Evolutionary conservation across 2,797 vertebrate species (phyloP).

Genomic region (Labroides dimidiatus): DNA sequence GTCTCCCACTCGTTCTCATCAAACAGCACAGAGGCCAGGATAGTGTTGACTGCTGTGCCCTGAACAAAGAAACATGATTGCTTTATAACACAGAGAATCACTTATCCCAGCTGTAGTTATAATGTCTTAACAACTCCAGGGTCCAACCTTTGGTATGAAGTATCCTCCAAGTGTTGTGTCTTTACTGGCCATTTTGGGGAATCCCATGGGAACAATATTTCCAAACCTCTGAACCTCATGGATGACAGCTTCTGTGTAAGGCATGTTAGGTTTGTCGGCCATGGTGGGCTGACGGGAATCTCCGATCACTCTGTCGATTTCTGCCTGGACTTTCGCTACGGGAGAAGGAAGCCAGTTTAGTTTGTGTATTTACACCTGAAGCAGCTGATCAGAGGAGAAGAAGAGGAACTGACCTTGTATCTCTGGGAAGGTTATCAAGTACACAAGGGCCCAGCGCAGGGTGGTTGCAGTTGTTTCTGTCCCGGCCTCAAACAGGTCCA

Average conservation of each 20-base stretch:
- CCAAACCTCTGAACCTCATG: slow-evolving; percentile 87
- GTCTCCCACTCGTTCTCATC: slow-evolving; percentile 87
- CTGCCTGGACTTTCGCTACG: slow-evolving; percentile 86
- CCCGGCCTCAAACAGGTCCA: slow-evolving; percentile 86
- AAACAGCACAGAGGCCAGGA: slow-evolving; percentile 81
- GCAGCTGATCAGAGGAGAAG: not conserved
- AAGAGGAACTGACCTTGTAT: slow-evolving; percentile 82
- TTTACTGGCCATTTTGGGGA: slow-evolving; percentile 75
- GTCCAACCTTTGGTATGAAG: slow-evolving; percentile 85
- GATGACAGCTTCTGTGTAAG: slow-evolving; percentile 88
- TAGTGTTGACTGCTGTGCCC: slow-evolving; percentile 72
- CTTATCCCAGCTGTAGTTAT: not conserved
- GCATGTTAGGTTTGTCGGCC: slow-evolving; percentile 81
- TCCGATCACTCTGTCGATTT: slow-evolving; percentile 87
- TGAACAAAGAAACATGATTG: slow-evolving; percentile 45
- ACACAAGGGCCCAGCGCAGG: slow-evolving; percentile 86
- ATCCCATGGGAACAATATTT: slow-evolving; percentile 83
- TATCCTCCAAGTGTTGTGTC: slow-evolving; percentile 81
- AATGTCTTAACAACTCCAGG: not conserved
- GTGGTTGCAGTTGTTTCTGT: slow-evolving; percentile 81
- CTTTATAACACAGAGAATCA: not conserved
- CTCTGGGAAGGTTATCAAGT: slow-evolving; percentile 86
- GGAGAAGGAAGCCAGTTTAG: slow-evolving; percentile 2
- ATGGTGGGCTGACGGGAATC: slow-evolving; percentile 75
- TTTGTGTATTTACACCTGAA: not conserved